These are phyloP conservation scores for Ichneumoninae sp. DNA, from an alignment of 2,888 invertebrate species.

Conservation along the genomic window DNA sequence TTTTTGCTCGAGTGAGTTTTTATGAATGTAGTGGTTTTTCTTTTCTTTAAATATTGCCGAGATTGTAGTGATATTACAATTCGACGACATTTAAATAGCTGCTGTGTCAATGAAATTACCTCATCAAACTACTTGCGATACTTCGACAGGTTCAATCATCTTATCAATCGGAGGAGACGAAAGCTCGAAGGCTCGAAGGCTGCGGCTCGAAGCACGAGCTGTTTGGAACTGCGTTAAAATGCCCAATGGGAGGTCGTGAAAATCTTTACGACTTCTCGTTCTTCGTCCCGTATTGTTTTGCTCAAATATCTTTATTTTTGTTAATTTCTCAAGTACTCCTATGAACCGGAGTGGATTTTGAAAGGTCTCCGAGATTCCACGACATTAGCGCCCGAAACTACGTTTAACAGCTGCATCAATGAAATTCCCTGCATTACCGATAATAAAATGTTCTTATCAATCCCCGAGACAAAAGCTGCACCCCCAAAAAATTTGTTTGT, in stretches of 20 bases:
- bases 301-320: no score
- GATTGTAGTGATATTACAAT: not conserved
- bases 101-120: not conserved
- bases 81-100: not conserved
- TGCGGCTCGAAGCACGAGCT: not conserved
- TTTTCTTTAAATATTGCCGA: not conserved
- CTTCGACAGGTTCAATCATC: not conserved
- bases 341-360: no score
- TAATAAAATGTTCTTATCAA: no score
- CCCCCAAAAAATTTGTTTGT: no score
- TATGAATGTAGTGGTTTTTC: not conserved
- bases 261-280: no score
- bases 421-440: no score
- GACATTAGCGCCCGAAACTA: no score
- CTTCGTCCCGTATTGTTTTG: no score
- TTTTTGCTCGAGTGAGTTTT: not conserved
- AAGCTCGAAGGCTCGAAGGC: not conserved
- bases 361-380: no score
- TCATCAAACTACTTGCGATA: not conserved
- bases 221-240: not conserved
- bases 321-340: no score
- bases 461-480: no score
- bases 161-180: not conserved
- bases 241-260: not conserved
- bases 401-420: no score